Evolutionary conservation across 2,888 invertebrate genomes (phyloP).

Genomic region (Leucophenga montana): DNA sequence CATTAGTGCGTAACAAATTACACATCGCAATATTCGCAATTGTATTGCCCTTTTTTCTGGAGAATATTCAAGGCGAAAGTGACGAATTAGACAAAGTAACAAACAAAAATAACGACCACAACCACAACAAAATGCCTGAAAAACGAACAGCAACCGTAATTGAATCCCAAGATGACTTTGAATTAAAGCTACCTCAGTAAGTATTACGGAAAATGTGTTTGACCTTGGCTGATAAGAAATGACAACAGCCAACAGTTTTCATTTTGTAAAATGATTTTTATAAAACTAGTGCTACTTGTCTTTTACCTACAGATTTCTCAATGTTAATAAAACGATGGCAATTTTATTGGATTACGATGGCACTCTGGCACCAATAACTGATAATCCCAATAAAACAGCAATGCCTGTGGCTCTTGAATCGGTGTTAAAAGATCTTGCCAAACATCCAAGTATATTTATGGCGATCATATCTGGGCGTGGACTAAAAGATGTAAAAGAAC

Average conservation of each 20-base stretch:
- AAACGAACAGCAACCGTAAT: conserved; percentile 63
- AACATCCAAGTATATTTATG: conserved; percentile 80
- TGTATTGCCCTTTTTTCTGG: not conserved
- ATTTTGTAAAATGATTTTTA: not conserved
- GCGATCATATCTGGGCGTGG: conserved; percentile 83
- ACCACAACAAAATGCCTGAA: conserved; percentile 60
- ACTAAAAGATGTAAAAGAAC: conserved; percentile 80
- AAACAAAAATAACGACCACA: not conserved
- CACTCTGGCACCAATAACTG: conserved; percentile 81
- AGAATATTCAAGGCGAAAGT: not conserved
- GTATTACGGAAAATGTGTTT: conserved; percentile 43
- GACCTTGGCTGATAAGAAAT: conserved; percentile 25
- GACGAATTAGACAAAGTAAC: not conserved
- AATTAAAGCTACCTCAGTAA: conserved; percentile 67
- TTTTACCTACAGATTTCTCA: conserved; percentile 70
- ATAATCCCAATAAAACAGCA: conserved; percentile 81
- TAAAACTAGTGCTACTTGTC: not conserved
- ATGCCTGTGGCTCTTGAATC: conserved; percentile 80
- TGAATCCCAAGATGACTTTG: conserved; percentile 62
- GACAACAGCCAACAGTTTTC: conserved; percentile 1
- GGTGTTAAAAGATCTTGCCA: conserved; percentile 78
- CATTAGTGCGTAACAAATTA: too few species aligned
- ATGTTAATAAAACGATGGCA: conserved; percentile 78
- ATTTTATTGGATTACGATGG: conserved; percentile 84
- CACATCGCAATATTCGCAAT: too few species aligned